These are phyloP conservation scores for Halictus ligatus DNA, from an alignment of 2,888 invertebrate genomes.

Conservation along the genomic window DNA sequence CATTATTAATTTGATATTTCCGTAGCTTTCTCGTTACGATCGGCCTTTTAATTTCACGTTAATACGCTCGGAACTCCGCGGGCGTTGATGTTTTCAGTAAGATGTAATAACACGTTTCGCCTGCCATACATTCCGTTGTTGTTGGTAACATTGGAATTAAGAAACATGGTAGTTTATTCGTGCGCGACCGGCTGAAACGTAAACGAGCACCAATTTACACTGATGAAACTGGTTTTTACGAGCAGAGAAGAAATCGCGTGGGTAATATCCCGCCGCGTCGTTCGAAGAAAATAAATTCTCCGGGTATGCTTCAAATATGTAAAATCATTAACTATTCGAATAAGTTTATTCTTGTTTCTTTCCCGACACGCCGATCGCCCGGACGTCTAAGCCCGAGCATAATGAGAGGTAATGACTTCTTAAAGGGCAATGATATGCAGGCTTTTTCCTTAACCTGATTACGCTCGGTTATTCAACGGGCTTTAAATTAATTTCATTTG, in stretches of 20 bases:
- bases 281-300: background rate
- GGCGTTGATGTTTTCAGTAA: background rate
- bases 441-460: background rate
- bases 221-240: constrained; percentile 20
- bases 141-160: background rate
- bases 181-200: background rate
- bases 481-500: background rate
- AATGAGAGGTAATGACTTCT: background rate
- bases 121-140: background rate
- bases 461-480: background rate
- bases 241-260: constrained; percentile 17
- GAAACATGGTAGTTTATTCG: background rate
- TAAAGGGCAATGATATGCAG: background rate
- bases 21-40: background rate
- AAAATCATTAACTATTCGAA: background rate
- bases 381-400: background rate
- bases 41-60: background rate
- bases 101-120: background rate
- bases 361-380: background rate
- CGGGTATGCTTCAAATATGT: background rate
- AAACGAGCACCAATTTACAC: constrained; percentile 14
- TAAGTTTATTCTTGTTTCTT: background rate
- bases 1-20: background rate
- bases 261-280: constrained; percentile 17
- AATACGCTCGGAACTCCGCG: background rate